Evolutionary conservation across 2,113 vertebrate species (phyloP), one percentile per base, ranked within the genome.

Genomic region (Odocoileus hemionus): DNA sequence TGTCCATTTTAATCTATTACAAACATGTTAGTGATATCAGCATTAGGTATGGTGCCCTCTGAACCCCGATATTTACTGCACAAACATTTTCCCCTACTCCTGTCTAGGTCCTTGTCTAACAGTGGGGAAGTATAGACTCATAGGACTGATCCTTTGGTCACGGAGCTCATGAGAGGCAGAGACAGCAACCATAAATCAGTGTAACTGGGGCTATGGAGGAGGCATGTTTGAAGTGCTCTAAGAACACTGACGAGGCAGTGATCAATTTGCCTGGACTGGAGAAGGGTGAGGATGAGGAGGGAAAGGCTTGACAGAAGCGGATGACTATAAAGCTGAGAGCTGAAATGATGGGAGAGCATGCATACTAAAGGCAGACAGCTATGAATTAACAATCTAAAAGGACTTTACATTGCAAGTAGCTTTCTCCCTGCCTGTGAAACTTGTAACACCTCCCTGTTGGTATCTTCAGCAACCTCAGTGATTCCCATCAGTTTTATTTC

Each of bases 181-280:
- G 16, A 47, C 17, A 43, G 21, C 30, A 82, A 19, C 11, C 17
- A 52, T 96, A 84, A 97, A 90, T 97, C 94, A 94, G 19, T 70
- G 39, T 94, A 70, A 95, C 57, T 86, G 82, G 55, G n/a, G 43
- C 85, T 94, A 47, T 92, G 2, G 19, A 36, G 21, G 50, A 92
- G 64, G 55, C 57, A 45, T 21, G 33, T 87, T 86, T 94, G 93
- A 95, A 93, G 58, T 91, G 54, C 30, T 85, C 14, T 95, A 67
- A 92, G 86, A 61, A 87, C 85, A 76, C 13, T 36, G 70, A 92
- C 50, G 45, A 39, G 78, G n/a, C 19, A 88, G 33, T n/a, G 76
- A 92, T 94, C 43, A 30, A 57, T 94, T 92, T 54, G 5, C 70
- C 70, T 85, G 43, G 43, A 43, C 30, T 61, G 36, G 16, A 26